Evolutionary conservation across 2,888 invertebrate genomes (phyloP), one percentile per base, ranked within the genome.

Genomic region (Zygogramma bicolorata): DNA sequence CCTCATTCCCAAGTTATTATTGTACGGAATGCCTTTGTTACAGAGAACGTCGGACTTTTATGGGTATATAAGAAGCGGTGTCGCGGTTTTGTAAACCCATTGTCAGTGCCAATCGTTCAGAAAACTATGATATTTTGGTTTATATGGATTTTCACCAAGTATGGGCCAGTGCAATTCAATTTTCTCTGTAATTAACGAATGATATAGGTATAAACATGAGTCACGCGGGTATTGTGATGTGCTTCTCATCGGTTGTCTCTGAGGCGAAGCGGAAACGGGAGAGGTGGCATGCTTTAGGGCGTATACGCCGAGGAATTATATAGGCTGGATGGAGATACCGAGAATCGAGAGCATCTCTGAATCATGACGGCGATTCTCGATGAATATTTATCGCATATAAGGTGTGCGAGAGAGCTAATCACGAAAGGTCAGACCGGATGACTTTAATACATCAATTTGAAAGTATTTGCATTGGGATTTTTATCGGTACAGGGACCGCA

Each of bases 231-330:
- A 40, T 31, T 63, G 46, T 25, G 46, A 46, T 15, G 63, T 38
- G 10, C 38, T 10, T 46, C 63, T 63, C 46, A n/a, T n/a, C n/a
- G n/a, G n/a, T n/a, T n/a, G 46, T 63, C 63, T 5, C 42, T 63
- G 15, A 4, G 13, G n/a, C 38, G 18, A 61, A n/a, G 46, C 68
- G 68, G 68, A 68, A 68, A 61, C 46, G 46, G 61, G 68, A 46
- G 68, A 61, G 61, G 49, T 42, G 49, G 34, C n/a, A 31, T 20
- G 38, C 25, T 65, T 68, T 61, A 60, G 60, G 68, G 68, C 68
- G 68, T 59, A 63, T 63, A n/a, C 29, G 22, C 31, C 29, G 15
- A 25, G 46, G 46, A 40, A 63, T 38, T 61, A 38, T 63, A 46
- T 40, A 46, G 46, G 25, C 15, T 46, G 34, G 22, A 63, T 46